Conservation (phyloP, 2,888 invertebrate genomes). For the Balanococcus diminutus region DNA sequence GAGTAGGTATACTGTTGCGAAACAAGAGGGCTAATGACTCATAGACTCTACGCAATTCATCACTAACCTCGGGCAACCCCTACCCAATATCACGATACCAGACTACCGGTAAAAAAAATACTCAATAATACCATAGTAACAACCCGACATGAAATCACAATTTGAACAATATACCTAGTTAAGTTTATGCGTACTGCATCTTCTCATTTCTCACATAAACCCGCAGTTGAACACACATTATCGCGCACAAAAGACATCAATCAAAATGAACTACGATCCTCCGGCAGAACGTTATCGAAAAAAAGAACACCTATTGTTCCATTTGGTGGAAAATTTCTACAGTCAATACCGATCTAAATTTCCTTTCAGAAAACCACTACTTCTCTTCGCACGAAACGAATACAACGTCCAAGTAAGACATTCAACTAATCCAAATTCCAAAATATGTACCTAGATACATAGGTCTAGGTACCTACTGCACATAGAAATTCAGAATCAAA, state of each 20-base stretch:
- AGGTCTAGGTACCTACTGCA: no score
- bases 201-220: no score
- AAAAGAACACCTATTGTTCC: slow-evolving; percentile 32
- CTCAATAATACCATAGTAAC: background rate
- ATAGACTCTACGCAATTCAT: no score
- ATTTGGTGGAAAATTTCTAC: slow-evolving; percentile 34
- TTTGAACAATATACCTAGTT: no score
- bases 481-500: background rate
- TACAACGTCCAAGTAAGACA: slow-evolving; percentile 9
- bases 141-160: background rate
- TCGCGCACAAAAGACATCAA: background rate
- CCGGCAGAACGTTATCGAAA: background rate
- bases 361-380: background rate
- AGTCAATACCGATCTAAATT: slow-evolving; percentile 2
- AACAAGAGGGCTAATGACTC: no score
- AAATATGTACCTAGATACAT: no score
- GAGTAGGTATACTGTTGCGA: no score
- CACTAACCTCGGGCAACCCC: no score
- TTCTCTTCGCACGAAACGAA: slow-evolving; percentile 45
- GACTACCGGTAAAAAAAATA: no score
- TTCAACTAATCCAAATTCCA: background rate
- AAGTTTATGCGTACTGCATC: no score
- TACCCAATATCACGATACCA: background rate
- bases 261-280: background rate
- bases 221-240: no score